Evolutionary conservation across 2,797 vertebrate species (phyloP).

Genomic region (Urophycis tenuis): DNA sequence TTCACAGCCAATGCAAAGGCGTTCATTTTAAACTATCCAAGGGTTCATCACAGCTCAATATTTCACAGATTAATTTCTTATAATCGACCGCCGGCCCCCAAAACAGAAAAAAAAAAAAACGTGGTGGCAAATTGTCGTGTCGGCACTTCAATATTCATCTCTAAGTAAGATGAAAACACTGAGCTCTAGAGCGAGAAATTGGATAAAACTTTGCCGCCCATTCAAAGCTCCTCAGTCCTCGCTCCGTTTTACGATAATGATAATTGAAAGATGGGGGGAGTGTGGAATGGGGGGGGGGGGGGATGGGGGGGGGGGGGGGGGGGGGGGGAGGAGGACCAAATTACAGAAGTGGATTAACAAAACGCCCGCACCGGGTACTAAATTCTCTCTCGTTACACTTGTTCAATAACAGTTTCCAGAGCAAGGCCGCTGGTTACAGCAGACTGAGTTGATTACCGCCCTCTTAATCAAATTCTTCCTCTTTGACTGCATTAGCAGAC

Average conservation of each 20-base stretch:
- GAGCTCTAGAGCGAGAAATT: conserved; percentile 67
- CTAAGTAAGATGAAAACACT: conserved; percentile 69
- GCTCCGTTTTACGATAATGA: conserved; percentile 72
- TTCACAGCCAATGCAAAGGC: conserved; percentile 2
- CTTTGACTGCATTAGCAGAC: conserved; percentile 57
- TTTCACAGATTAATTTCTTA: conserved; percentile 43
- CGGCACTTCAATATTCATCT: conserved; percentile 58
- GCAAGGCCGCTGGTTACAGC: conserved; percentile 57
- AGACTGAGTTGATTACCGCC: conserved; percentile 56
- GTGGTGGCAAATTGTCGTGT: conserved; percentile 43
- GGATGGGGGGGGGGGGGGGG: neutral
- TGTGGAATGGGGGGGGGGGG: neutral
- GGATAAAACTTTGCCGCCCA: conserved; percentile 65
- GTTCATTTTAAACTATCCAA: conserved; percentile 23
- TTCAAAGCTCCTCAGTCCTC: conserved; percentile 62
- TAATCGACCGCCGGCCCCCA: conserved; percentile 27
- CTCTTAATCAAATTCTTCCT: conserved; percentile 64
- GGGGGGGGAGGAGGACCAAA: conserved; percentile 55
- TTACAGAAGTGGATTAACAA: conserved; percentile 66
- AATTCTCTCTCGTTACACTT: conserved; percentile 63
- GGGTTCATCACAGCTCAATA: conserved; percentile 27
- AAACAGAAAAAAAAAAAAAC: too few species aligned
- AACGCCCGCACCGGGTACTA: conserved; percentile 55
- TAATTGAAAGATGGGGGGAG: conserved; percentile 68
- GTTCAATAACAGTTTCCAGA: conserved; percentile 51